A percentile compares a stretch with the other conserved stretches of the same genome.
Evolutionary conservation across 1,140 invertebrate genomes (phyloP).

Genomic region (Capitella teleta): DNA sequence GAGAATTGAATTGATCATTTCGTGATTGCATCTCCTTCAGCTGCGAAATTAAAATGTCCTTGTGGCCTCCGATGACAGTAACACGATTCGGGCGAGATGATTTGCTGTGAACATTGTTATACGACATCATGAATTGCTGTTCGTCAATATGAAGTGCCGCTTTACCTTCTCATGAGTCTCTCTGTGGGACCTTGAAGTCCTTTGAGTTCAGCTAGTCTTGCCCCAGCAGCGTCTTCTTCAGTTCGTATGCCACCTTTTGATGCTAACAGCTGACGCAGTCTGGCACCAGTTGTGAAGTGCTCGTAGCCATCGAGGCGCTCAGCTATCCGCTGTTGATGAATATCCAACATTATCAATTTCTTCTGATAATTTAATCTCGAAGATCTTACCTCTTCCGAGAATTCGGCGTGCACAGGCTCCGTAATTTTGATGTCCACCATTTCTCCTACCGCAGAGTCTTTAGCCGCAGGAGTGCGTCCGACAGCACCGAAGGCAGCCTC

Average conservation of each 20-base stretch:
- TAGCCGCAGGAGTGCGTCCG: conserved; percentile 20
- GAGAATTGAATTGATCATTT: background rate
- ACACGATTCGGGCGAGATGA: conserved; percentile 8
- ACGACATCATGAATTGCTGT: background rate
- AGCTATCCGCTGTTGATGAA: conserved; percentile 20
- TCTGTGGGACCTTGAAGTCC: conserved; percentile 16
- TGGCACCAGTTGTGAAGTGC: conserved; percentile 22
- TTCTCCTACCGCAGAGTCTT: conserved; percentile 25
- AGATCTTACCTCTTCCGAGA: conserved; percentile 20
- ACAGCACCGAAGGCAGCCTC: conserved; percentile 23
- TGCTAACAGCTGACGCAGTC: conserved; percentile 26
- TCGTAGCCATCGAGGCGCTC: conserved; percentile 24
- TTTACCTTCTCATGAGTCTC: background rate
- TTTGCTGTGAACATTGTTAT: background rate
- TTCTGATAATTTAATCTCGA: background rate
- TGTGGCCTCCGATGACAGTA: background rate
- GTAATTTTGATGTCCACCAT: conserved; percentile 29
- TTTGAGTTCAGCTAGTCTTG: conserved; percentile 27
- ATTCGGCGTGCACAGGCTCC: conserved; percentile 20
- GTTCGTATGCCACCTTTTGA: conserved; percentile 21
- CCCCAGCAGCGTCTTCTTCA: conserved; percentile 21
- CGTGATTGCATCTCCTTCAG: background rate
- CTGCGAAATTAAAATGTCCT: background rate
- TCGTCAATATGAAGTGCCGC: background rate
- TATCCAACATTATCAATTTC: too few species aligned